These are phyloP conservation scores for Arctocebus calabarensis DNA, from an alignment of 2,797 vertebrate species.

Conservation along the genomic window DNA sequence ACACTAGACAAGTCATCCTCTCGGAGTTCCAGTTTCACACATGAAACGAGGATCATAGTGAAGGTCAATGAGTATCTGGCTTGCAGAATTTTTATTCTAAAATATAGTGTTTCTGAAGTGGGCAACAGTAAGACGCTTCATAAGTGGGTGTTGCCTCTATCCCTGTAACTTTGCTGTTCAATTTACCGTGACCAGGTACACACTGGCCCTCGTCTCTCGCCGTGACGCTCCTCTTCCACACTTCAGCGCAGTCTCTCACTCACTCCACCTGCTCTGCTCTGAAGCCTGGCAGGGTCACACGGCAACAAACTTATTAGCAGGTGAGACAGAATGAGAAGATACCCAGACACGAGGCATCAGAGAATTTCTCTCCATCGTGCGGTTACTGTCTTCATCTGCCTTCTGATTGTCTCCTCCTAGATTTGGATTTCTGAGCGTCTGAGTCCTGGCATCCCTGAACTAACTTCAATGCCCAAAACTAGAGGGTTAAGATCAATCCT, in stretches of 20 bases:
- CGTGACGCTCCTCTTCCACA: accelerated
- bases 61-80: not conserved
- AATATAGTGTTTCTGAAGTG: not conserved
- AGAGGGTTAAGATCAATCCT: not conserved
- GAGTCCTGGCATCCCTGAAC: not conserved
- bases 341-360: not conserved
- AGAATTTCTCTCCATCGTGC: not conserved
- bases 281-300: not conserved
- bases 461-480: not conserved
- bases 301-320: not conserved
- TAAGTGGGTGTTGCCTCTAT: not conserved
- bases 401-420: not conserved
- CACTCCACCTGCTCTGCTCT: not conserved
- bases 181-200: not conserved
- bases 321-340: not conserved
- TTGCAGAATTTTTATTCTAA: not conserved
- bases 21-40: not conserved
- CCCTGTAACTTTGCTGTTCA: not conserved
- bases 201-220: accelerated
- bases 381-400: not conserved
- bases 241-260: not conserved
- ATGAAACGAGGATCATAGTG: not conserved
- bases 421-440: not conserved
- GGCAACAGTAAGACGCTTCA: not conserved
- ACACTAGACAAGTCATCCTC: not conserved